phyloP scores from a whole-genome alignment of 2,888 invertebrate species.

The Aelia acuminata region DNA sequence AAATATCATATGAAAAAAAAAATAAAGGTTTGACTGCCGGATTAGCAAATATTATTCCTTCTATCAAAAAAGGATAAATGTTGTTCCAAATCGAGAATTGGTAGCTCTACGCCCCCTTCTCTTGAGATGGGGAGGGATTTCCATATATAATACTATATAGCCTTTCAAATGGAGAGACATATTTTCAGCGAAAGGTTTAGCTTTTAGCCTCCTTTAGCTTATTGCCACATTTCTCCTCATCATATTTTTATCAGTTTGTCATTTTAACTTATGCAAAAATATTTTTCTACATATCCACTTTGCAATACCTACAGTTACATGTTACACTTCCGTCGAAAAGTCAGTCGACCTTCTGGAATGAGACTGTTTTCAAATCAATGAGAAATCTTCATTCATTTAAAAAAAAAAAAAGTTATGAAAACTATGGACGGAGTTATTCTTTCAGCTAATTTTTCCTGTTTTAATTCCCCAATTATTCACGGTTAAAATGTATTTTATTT shows the following conservation, averaged over 20 bases:
- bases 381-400: no score
- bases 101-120: neutral
- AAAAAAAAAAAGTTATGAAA: no score
- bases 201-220: neutral
- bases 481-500: no score
- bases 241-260: conserved; percentile 36
- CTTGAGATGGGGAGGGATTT: neutral
- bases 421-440: no score
- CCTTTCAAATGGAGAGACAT: neutral
- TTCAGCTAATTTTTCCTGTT: no score
- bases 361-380: no score
- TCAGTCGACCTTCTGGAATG: no score
- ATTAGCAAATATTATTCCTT: neutral
- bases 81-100: neutral
- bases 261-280: conserved; percentile 13
- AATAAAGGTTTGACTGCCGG: no score
- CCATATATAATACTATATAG: neutral
- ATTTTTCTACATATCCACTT: neutral
- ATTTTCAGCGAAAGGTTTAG: neutral
- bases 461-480: no score
- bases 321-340: no score
- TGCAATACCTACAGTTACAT: no score
- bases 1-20: no score
- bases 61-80: neutral
- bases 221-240: conserved; percentile 11